Conservation (phyloP, 53 echinoderm and acorn worm genomes). For the Apostichopus leukothele region DNA sequence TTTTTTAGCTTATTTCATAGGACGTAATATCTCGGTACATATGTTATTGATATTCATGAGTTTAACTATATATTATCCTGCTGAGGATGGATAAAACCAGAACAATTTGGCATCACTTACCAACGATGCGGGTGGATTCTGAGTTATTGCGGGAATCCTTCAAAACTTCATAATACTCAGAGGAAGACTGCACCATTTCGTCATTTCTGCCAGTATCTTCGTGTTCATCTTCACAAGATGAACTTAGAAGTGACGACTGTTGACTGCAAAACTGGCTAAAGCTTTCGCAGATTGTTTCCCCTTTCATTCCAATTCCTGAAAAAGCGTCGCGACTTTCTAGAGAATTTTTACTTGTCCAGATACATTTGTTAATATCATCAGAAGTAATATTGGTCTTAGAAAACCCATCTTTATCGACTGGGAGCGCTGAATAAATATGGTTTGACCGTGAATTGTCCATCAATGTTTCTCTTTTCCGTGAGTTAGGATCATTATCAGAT, state of each 20-base stretch:
- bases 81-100: no score
- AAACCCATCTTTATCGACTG: background rate
- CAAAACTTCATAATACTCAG: background rate
- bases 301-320: background rate
- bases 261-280: constrained; percentile 28
- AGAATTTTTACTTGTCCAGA: background rate
- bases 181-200: background rate
- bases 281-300: constrained; percentile 1
- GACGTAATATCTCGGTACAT: no score
- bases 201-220: background rate
- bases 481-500: background rate
- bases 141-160: background rate
- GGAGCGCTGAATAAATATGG: background rate
- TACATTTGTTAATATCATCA: no score
- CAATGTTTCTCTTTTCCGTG: background rate
- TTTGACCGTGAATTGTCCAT: background rate
- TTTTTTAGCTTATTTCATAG: no score
- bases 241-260: background rate
- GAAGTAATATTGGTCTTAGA: background rate
- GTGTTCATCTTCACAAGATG: background rate
- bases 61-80: no score
- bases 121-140: background rate
- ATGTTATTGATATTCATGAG: no score
- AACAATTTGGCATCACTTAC: background rate
- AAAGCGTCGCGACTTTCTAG: background rate